Evolutionary conservation across 2,113 vertebrate genomes (phyloP), one percentile per base, ranked within the genome.

Genomic region (Alectura lathami): DNA sequence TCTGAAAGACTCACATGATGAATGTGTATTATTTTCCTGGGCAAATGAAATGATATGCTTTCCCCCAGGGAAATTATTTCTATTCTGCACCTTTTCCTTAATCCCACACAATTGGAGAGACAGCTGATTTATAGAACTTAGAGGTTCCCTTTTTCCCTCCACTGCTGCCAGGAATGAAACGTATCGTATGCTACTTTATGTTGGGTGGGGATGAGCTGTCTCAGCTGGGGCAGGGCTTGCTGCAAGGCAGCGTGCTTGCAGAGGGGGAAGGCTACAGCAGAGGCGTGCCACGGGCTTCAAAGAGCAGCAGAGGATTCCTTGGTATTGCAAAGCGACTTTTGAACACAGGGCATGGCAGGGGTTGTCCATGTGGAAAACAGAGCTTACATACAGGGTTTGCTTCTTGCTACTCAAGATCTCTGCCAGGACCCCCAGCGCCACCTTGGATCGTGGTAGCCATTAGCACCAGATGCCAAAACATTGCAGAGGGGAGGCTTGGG

Each of bases 31-130:
- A 34, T 77, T 91, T 88, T 69, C 73, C 81, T 11, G n/a, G 21
- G 54, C 45, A 67, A 62, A 78, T 27, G 6, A 86, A 89, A 83
- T 14, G 0, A 34, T 57, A n/a, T 13, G 27, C 16, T 74, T 89
- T 50, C 32, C 54, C 45, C 45, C 2, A 0, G n/a, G 42, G 60
- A 93, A 66, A 63, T 57, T 0, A 66, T 74, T 89, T 74, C 21
- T 50, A 23, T 70, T 84, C 64, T 60, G n/a, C 59, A 62, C 64
- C 77, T 95, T 67, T 83, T 81, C 50, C 84, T 93, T 74, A 57
- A 70, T 57, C 36, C 54, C 64, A 89, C 30, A 48, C 45, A 23
- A 18, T 81, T 21, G 66, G 30, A 84, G 77, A 80, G 59, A 32
- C 0, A 0, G 30, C 13, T 47, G 73, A 66, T 81, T 83, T 83